phyloP scores from a whole-genome alignment of 2,888 invertebrate genomes.

The Coleophora deauratella region DNA sequence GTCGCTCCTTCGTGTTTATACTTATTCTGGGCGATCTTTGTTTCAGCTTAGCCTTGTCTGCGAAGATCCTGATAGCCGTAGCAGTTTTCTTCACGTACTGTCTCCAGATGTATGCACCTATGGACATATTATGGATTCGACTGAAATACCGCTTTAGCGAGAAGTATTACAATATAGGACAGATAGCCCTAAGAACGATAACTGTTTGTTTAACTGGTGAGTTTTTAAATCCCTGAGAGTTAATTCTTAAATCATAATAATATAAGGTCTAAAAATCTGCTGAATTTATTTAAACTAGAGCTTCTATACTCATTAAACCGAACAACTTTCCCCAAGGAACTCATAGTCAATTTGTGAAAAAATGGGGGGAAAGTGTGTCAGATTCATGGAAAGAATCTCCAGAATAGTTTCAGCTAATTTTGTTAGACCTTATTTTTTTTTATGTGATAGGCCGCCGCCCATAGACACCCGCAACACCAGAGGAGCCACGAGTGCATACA shows the following conservation, averaged over 20 bases:
- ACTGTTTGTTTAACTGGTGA: slow-evolving; percentile 63
- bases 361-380: too few species aligned
- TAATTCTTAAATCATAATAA: too few species aligned
- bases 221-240: slow-evolving; percentile 2
- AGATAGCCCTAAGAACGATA: slow-evolving; percentile 60
- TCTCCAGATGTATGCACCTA: slow-evolving; percentile 95
- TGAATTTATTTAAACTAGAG: not conserved
- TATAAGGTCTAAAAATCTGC: too few species aligned
- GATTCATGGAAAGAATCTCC: too few species aligned
- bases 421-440: too few species aligned
- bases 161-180: slow-evolving; percentile 60
- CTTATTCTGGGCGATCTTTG: too few species aligned
- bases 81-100: slow-evolving; percentile 95
- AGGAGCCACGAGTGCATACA: too few species aligned
- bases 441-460: too few species aligned
- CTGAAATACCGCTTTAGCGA: slow-evolving; percentile 57
- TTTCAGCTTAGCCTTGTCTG: slow-evolving; percentile 81
- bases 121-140: slow-evolving; percentile 90
- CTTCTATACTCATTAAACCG: not conserved
- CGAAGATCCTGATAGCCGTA: slow-evolving; percentile 86
- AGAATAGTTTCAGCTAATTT: too few species aligned
- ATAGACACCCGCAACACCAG: too few species aligned
- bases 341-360: too few species aligned
- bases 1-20: too few species aligned
- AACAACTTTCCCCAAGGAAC: not conserved